These are phyloP conservation scores for Gymnopithys bicolor DNA, from an alignment of 2,797 vertebrate species.

Conservation along the genomic window DNA sequence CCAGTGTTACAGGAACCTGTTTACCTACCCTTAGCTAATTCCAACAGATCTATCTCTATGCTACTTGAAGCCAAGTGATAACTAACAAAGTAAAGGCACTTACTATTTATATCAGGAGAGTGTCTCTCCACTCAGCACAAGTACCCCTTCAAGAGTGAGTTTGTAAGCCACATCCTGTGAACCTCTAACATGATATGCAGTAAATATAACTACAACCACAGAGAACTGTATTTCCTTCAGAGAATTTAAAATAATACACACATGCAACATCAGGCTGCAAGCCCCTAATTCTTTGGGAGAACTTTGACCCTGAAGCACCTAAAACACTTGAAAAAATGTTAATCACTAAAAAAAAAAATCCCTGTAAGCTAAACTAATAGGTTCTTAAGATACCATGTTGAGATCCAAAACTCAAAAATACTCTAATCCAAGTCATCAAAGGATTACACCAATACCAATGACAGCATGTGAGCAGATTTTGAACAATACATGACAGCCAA, in stretches of 20 bases:
- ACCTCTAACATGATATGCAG: background rate
- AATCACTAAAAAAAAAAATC: background rate
- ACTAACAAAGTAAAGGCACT: background rate
- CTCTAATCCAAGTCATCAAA: background rate
- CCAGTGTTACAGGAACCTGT: background rate
- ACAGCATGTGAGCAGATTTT: background rate
- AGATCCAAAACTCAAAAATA: background rate
- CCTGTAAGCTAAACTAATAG: background rate
- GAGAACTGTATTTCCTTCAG: background rate
- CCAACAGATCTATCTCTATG: background rate
- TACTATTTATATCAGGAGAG: background rate
- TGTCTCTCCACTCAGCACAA: background rate
- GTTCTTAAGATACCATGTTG: background rate
- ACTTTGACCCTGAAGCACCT: background rate
- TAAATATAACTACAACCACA: background rate
- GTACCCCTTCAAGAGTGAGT: background rate
- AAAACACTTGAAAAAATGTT: background rate
- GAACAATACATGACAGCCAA: background rate
- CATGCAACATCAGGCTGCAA: background rate
- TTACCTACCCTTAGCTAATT: background rate
- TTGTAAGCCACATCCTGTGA: background rate
- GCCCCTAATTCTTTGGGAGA: background rate
- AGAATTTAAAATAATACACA: background rate
- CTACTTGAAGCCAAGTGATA: background rate
- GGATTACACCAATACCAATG: background rate